Conservation (phyloP, 2,888 invertebrate genomes). For the Litoditis marina region DNA sequence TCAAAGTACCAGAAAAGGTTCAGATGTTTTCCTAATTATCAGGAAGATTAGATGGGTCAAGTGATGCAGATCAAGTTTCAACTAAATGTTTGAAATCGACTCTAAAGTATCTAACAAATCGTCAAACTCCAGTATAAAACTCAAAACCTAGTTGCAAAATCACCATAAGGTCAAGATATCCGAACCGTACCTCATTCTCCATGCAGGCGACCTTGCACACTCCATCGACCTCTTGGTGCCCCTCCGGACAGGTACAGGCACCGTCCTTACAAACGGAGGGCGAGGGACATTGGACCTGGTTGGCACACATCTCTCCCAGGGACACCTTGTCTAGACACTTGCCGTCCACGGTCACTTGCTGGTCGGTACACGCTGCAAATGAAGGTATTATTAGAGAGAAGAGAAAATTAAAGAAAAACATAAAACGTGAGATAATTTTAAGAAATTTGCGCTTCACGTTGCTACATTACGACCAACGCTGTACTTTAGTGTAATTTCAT, state of each 20-base stretch:
- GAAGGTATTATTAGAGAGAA: not conserved
- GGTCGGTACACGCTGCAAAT: constrained; percentile 48
- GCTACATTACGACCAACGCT: no score
- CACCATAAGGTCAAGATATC: no score
- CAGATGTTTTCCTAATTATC: no score
- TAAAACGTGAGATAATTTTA: no score
- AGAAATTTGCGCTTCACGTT: no score
- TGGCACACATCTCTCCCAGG: constrained; percentile 49
- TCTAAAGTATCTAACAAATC: no score
- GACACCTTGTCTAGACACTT: constrained; percentile 51
- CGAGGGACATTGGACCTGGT: constrained; percentile 55
- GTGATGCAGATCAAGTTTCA: no score
- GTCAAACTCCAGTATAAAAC: not conserved
- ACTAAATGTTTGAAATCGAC: no score
- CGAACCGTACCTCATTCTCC: constrained; percentile 46
- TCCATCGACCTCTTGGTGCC: constrained; percentile 47
- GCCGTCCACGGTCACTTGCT: constrained; percentile 57
- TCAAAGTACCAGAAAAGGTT: no score
- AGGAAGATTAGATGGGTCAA: no score
- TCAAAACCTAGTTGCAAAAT: not conserved
- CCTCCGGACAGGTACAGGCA: constrained; percentile 53
- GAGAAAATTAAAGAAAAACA: no score
- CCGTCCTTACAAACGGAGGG: constrained; percentile 48
- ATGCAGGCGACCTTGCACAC: constrained; percentile 43
- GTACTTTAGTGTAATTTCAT: no score